phyloP scores from a whole-genome alignment of 2,113 vertebrate genomes.

The Labeo rohita region DNA sequence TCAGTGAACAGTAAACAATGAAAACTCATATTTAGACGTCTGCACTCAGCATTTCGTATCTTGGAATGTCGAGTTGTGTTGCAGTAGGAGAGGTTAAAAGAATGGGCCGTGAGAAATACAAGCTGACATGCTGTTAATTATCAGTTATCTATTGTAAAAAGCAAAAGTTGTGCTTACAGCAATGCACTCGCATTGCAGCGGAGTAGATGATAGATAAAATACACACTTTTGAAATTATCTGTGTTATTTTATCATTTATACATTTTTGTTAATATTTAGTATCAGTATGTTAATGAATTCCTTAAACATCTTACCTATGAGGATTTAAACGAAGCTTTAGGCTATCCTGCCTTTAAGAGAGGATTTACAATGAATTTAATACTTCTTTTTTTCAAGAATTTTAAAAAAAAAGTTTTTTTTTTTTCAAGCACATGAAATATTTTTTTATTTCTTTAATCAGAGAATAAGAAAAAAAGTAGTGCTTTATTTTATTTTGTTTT shows the following conservation, averaged over 20 bases:
- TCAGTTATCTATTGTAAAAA: not conserved
- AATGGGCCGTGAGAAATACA: not conserved
- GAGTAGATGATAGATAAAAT: not conserved
- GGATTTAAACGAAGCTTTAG: too few relatives aligned
- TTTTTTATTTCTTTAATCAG: too few relatives aligned
- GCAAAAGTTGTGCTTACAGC: not conserved
- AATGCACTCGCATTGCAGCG: not conserved
- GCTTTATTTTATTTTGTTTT: too few relatives aligned
- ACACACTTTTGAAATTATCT: not conserved
- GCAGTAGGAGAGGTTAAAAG: not conserved
- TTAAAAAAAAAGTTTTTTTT: too few relatives aligned
- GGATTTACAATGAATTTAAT: too few relatives aligned
- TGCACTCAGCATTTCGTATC: not conserved
- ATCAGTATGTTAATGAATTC: too few relatives aligned
- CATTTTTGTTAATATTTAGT: not conserved
- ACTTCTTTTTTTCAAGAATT: too few relatives aligned
- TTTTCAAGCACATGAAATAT: too few relatives aligned
- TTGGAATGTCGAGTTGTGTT: not conserved
- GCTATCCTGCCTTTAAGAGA: too few relatives aligned
- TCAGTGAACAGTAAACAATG: conserved; percentile 2
- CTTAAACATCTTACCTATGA: too few relatives aligned
- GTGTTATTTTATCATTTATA: not conserved
- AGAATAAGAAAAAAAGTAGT: too few relatives aligned
- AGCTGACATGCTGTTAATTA: conserved; percentile 13
- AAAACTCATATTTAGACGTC: conserved; percentile 11